Evolutionary conservation across 92 coral and sea anemone species (phyloP).

Genomic region (Plumapathes pennacea): DNA sequence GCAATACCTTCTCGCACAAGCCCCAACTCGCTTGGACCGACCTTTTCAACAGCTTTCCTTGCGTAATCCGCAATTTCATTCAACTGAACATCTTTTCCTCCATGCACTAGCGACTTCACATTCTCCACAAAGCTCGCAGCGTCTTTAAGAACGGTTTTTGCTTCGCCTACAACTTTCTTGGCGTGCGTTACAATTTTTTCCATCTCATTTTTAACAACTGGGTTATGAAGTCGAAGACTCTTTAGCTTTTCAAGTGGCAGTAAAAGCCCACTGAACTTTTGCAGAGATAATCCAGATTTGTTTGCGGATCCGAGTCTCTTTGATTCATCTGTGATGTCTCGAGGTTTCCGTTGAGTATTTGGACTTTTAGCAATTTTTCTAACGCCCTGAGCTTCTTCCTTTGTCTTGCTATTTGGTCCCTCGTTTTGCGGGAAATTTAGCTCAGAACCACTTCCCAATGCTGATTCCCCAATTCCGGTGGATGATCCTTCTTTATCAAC

Average conservation of each 20-base stretch:
- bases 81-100: slow-evolving; percentile 13
- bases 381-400: background rate
- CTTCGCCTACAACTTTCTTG: slow-evolving; percentile 59
- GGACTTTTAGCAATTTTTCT: too few relatives aligned
- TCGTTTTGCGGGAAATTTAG: too few relatives aligned
- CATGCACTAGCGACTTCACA: slow-evolving; percentile 54
- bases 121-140: slow-evolving; percentile 60
- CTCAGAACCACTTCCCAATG: background rate
- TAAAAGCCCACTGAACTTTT: slow-evolving; percentile 12
- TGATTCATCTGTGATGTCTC: too few relatives aligned
- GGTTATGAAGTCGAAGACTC: slow-evolving; percentile 40
- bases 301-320: too few relatives aligned
- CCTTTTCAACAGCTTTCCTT: too few relatives aligned
- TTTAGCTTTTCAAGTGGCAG: slow-evolving; percentile 48
- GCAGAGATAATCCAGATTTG: background rate
- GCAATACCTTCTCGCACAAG: too few relatives aligned
- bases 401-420: too few relatives aligned
- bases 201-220: slow-evolving; percentile 46
- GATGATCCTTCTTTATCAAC: background rate
- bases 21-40: too few relatives aligned
- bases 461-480: background rate
- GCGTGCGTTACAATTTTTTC: slow-evolving; percentile 58
- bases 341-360: too few relatives aligned
- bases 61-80: too few relatives aligned
- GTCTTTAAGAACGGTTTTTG: slow-evolving; percentile 63